These are phyloP conservation scores for Myocastor coypus DNA, from an alignment of 2,113 vertebrate genomes.

Conservation along the genomic window DNA sequence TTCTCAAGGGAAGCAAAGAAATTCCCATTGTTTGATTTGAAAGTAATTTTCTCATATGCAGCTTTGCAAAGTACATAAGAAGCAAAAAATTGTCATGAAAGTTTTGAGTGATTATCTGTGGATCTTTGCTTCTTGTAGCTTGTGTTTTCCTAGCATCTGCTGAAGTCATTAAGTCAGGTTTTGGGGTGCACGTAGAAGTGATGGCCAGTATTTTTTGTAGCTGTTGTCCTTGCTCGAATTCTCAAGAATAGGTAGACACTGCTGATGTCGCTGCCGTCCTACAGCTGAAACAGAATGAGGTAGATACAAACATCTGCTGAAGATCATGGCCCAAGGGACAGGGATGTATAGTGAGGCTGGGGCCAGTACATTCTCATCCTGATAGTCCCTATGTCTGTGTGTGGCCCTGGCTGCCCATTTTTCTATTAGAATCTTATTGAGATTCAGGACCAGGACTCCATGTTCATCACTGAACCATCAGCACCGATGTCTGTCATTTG, in stretches of 20 bases:
- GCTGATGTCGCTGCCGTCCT: background rate
- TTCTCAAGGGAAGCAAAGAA: conserved; percentile 22
- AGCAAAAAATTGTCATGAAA: background rate
- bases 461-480: background rate
- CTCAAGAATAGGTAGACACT: background rate
- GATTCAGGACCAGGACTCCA: background rate
- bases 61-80: background rate
- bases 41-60: conserved; percentile 26
- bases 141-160: background rate
- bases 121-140: background rate
- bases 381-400: background rate
- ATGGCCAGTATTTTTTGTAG: background rate
- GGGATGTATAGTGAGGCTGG: background rate
- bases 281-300: background rate
- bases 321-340: background rate
- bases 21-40: conserved; percentile 1
- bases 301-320: background rate
- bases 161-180: background rate
- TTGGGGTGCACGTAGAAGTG: no score
- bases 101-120: background rate
- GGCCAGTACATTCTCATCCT: background rate
- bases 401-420: background rate
- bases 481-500: background rate
- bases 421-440: background rate
- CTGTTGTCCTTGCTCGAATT: background rate